Base-by-base conservation (phyloP, 2,888 invertebrate species). In the Netelia virgata region DNA sequence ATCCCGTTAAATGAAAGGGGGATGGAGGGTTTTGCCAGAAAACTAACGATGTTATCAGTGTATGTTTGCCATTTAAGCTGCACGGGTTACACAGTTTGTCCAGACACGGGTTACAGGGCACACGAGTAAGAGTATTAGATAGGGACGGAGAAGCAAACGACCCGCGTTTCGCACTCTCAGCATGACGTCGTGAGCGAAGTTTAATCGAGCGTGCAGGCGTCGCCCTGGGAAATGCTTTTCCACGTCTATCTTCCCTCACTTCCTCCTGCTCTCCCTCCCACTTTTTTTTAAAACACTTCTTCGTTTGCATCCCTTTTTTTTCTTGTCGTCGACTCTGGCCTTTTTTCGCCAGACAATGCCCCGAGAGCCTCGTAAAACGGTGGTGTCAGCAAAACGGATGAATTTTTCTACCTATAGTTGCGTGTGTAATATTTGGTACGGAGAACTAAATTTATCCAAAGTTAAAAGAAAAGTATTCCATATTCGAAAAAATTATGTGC, bases 131-230 rank as follows among this genome's bases (percentile, higher is more conserved):
- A 59, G 28, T 28, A n/a, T 10, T 23, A 57, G n/a, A 57, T 14
- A 16, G 16, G 73, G 28, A 57, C 23, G 79, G 66, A 59, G 79
- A 73, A 36, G 66, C 76, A 81, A 84, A 84, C 80, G 80, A 81
- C 68, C 72, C 66, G 72, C 76, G 59, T 68, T 80, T 84, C 76
- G 81, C 81, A 69, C 84, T 81, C 81, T 77, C 76, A 77, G 76
- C 77, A 64, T 74, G 73, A 82, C 70, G 36, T 78, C 66, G 82
- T 86, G 76, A 86, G 82, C 78, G 84, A 79, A 69, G 78, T 82
- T 86, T 82, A 84, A 86, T 84, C 86, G 86, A 79, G 73, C 73
- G 75, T 75, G 63, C 78, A 78, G 66, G 68, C 79, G 75, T 78
- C 72, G 75, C 72, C 73, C 66, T 66, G 66, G 76, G 70, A 82